phyloP scores from a whole-genome alignment of 2,797 vertebrate species.

The Phaenicophaeus curvirostris region DNA sequence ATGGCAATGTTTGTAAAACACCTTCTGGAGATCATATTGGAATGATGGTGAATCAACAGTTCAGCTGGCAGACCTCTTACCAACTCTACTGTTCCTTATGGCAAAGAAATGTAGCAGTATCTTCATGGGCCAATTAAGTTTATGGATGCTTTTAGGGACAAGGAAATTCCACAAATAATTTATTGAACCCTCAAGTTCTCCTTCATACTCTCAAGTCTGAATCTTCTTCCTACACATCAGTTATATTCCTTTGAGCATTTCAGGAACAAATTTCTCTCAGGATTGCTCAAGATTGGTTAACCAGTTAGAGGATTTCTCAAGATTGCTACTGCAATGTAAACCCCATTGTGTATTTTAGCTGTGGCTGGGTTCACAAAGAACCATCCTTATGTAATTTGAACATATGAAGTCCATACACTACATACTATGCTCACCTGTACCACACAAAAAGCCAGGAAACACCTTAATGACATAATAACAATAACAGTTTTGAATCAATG shows the following conservation, averaged over 20 bases:
- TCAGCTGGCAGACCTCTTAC: neutral
- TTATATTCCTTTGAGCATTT: accelerated
- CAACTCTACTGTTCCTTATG: neutral
- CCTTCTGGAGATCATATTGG: neutral
- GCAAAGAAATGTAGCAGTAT: accelerated
- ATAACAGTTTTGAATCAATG: neutral
- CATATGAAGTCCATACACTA: neutral
- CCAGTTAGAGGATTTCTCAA: neutral
- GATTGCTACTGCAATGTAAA: neutral
- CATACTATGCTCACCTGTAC: neutral
- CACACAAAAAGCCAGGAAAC: neutral
- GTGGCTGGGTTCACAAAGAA: neutral
- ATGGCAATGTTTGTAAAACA: neutral
- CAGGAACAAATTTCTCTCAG: neutral
- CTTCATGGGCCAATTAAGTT: neutral
- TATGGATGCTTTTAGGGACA: no score
- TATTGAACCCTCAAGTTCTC: neutral
- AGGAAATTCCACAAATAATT: no score
- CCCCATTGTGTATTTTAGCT: neutral
- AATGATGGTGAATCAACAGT: neutral
- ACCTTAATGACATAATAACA: neutral
- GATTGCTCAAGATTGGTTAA: neutral
- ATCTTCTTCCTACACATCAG: neutral
- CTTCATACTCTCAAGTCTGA: neutral
- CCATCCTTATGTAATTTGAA: neutral